Conservation (phyloP, 2,888 invertebrate species). For the Anticlea derivata region DNA sequence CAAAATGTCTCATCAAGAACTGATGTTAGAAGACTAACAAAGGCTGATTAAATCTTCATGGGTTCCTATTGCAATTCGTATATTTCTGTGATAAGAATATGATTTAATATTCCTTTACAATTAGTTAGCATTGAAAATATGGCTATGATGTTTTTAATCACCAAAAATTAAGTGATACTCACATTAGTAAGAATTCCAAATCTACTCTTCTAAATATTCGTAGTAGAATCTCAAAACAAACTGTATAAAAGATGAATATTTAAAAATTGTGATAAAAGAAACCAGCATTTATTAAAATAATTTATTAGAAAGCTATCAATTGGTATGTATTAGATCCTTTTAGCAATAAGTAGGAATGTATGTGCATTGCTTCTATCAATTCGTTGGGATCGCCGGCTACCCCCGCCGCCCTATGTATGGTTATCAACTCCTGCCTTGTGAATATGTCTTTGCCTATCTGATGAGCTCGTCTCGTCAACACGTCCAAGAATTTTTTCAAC, state of each 20-base stretch:
- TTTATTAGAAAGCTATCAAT: constrained; percentile 62
- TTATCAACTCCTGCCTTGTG: constrained; percentile 89
- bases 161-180: too few relatives aligned
- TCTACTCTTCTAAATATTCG: too few relatives aligned
- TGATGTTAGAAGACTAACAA: constrained; percentile 42
- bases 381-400: constrained; percentile 87
- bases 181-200: too few relatives aligned
- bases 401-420: constrained; percentile 87
- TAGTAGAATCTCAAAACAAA: too few relatives aligned
- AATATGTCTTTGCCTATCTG: constrained; percentile 88
- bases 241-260: too few relatives aligned
- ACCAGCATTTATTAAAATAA: constrained; percentile 1
- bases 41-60: constrained; percentile 35
- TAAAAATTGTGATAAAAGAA: too few relatives aligned
- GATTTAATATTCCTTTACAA: neutral
- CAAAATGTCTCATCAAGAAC: constrained; percentile 66
- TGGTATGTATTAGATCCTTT: constrained; percentile 90
- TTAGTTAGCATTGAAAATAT: neutral
- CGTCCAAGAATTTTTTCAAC: constrained; percentile 89
- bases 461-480: constrained; percentile 86
- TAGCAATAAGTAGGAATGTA: constrained; percentile 93
- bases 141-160: constrained; percentile 7
- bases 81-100: constrained; percentile 22
- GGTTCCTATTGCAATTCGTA: constrained; percentile 3
- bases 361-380: constrained; percentile 91